Base-by-base conservation (phyloP, 1,140 invertebrate genomes). In the Sminthurinus signatus region DNA sequence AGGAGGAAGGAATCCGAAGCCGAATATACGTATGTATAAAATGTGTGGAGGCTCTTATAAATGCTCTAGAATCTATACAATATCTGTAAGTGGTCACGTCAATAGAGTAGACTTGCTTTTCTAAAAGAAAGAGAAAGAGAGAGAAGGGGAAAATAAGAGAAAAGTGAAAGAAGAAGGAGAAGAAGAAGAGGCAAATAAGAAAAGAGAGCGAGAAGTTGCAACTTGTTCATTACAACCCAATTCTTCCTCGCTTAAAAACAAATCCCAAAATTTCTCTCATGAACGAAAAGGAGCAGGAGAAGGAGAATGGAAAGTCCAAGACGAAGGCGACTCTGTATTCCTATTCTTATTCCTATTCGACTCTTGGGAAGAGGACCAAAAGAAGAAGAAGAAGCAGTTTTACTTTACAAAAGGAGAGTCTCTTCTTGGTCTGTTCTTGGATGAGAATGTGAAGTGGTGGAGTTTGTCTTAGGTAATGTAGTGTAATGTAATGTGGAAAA, bases 201-300 rank as follows among this genome's bases (percentile, higher is more conserved):
- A 39, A 56, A 56, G 54, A 17, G 23, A 42, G 54, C 36, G 29
- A 56, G 36, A 54, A 54, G 5, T 54, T 54, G 51, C 10, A 54
- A 28, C 54, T 56, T 36, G 28, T 60, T 68, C 58, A 64, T 64
- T 68, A 68, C 57, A 50, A 36, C 31, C 61, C 51, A 57, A 68
- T 68, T 68, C 62, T 60, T 58, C 46, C 57, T 43, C 67, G 67
- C 67, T 68, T 68, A 68, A 64, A 64, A 64, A 64, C 54, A 61
- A 68, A 67, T 63, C 61, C 65, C 43, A 60, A 55, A 31, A 42
- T 67, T 62, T 62, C 48, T 46, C n/a, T n/a, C n/a, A n/a, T n/a
- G n/a, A n/a, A n/a, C n/a, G n/a, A n/a, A n/a, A n/a, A n/a, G n/a
- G n/a, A n/a, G n/a, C n/a, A n/a, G n/a, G n/a, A n/a, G n/a, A n/a